phyloP scores from a whole-genome alignment of 1,140 invertebrate species.

The Cardiocondyla obscurior region DNA sequence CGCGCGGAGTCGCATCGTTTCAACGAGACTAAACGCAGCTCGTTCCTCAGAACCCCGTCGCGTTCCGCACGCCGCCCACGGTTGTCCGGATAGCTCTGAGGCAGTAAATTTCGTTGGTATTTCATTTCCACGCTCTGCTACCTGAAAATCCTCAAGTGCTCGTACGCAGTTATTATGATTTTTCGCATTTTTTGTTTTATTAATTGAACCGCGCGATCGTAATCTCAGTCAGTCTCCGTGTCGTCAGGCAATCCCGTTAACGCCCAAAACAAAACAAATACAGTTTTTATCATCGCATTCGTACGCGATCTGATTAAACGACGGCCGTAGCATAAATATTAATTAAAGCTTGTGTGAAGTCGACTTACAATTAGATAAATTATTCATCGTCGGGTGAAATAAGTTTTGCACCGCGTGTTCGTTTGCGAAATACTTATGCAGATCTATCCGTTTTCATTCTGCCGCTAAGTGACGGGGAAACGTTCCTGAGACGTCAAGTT shows the following conservation, averaged over 20 bases:
- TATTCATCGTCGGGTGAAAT: not conserved
- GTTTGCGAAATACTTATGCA: not conserved
- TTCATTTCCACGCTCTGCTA: slow-evolving; percentile 34
- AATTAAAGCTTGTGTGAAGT: not conserved
- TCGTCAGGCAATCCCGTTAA: not conserved
- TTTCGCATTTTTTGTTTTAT: slow-evolving; percentile 3
- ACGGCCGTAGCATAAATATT: not conserved
- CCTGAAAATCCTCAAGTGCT: slow-evolving; percentile 53
- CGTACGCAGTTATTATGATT: not conserved
- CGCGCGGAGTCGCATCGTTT: slow-evolving; percentile 48
- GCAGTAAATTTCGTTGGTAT: slow-evolving; percentile 55
- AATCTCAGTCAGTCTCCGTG: not conserved
- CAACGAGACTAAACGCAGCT: slow-evolving; percentile 49
- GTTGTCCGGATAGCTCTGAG: slow-evolving; percentile 23
- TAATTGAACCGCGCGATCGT: not conserved
- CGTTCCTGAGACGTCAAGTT: not conserved
- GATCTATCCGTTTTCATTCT: slow-evolving; percentile 2
- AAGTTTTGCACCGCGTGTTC: not conserved
- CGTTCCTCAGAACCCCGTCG: slow-evolving; percentile 53
- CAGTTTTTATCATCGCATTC: not conserved
- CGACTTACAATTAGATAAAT: not conserved
- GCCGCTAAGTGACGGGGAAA: not conserved
- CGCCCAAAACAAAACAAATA: not conserved
- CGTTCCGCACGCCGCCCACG: slow-evolving; percentile 16
- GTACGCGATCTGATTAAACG: not conserved